These are phyloP conservation scores for Alcedo quadribrachys DNA, from an alignment of 2,797 vertebrate genomes.

Conservation along the genomic window DNA sequence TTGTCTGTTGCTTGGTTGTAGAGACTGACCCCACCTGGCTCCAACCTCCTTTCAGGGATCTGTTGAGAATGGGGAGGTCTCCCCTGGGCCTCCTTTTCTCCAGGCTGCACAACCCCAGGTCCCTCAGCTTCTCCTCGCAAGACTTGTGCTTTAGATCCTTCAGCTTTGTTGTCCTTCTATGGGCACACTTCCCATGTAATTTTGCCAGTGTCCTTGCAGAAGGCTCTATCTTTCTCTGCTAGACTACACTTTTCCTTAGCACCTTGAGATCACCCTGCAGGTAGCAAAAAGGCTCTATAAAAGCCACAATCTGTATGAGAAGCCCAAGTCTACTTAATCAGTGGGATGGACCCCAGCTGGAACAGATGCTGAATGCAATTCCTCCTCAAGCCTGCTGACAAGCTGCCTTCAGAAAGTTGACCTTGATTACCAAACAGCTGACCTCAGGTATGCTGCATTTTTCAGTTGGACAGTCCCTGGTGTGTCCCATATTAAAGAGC, in stretches of 20 bases:
- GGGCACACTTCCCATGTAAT: background rate
- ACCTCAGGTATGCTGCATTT: rapidly evolving
- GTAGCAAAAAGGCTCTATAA: background rate
- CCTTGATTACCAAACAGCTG: background rate
- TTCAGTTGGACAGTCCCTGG: background rate
- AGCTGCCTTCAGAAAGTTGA: background rate
- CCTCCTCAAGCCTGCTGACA: background rate
- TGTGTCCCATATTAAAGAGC: background rate
- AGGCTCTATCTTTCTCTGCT: background rate
- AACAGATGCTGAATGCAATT: background rate
- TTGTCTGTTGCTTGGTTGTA: too few species aligned
- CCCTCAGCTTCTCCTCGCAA: background rate
- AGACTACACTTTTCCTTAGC: background rate
- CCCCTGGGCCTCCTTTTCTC: too few species aligned
- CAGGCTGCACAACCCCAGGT: too few species aligned
- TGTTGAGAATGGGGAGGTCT: too few species aligned
- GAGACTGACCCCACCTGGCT: too few species aligned
- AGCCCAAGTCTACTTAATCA: background rate
- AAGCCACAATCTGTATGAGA: background rate
- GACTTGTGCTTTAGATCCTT: background rate
- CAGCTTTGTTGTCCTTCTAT: background rate
- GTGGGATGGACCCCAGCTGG: background rate
- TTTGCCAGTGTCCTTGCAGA: background rate
- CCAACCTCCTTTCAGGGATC: too few species aligned
- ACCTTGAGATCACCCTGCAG: background rate